Conservation (phyloP, 1,140 invertebrate genomes). For the Proctacanthus coquilletti region DNA sequence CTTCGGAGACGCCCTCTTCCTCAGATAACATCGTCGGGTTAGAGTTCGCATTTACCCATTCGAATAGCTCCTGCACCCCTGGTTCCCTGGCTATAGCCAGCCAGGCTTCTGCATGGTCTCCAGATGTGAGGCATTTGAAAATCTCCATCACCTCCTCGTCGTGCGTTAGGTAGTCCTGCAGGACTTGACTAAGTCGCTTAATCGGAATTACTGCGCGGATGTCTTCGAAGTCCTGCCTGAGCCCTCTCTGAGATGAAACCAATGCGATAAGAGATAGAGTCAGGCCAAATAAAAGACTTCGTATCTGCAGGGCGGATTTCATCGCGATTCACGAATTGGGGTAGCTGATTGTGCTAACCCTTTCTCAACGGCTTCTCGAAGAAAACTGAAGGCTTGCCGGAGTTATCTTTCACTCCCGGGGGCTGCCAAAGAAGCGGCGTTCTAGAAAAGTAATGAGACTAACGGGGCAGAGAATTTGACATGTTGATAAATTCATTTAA, state of each 20-base stretch:
- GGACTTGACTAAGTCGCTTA: slow-evolving; percentile 15
- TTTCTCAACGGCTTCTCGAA: too few relatives aligned
- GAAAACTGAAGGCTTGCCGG: slow-evolving; percentile 9
- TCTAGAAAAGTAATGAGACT: too few relatives aligned
- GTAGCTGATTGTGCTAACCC: not conserved
- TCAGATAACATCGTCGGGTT: slow-evolving; percentile 14
- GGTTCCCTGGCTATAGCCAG: slow-evolving; percentile 17
- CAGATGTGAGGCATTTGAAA: slow-evolving; percentile 19
- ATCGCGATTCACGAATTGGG: not conserved
- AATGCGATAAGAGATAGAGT: too few relatives aligned
- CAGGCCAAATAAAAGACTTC: too few relatives aligned
- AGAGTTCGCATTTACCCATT: too few relatives aligned
- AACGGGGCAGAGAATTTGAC: too few relatives aligned
- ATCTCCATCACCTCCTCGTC: slow-evolving; percentile 22
- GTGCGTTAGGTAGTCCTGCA: slow-evolving; percentile 20
- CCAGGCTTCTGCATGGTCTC: slow-evolving; percentile 11
- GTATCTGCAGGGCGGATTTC: not conserved
- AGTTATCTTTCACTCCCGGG: slow-evolving; percentile 5
- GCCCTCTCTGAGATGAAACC: slow-evolving; percentile 11
- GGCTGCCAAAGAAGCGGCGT: too few relatives aligned
- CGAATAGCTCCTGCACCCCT: slow-evolving; percentile 15
- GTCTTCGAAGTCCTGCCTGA: slow-evolving; percentile 19
- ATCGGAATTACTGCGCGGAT: slow-evolving; percentile 14
- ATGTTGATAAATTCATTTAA: too few relatives aligned
- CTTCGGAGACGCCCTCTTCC: slow-evolving; percentile 13